Base-by-base conservation (phyloP, 1,140 invertebrate genomes). In the Camponotus floridanus region DNA sequence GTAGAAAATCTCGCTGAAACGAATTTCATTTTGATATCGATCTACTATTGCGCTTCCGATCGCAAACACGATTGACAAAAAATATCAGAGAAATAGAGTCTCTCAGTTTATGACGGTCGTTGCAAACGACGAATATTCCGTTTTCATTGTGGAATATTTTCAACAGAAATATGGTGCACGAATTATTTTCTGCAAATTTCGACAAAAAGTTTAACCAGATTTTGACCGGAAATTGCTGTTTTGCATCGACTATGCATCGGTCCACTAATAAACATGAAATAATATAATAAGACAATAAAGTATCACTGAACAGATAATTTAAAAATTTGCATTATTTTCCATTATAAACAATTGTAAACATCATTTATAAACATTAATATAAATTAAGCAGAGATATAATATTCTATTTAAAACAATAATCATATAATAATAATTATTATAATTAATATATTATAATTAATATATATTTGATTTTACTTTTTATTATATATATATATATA, bases 111-210 rank as follows among this genome's bases (percentile, higher is more conserved):
- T 61, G 55, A 83, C 55, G 68, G 68, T 61, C 7, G 67, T 73
- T 45, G 39, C 68, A 73, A 83, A 80, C 78, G 45, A 80, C 78
- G 45, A 83, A 83, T 73, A 74, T 61, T 31, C 45, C 51, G 64
- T 70, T 80, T 80, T 68, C 45, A 68, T 68, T 70, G 78, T 70
- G 78, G 21, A 57, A 57, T 80, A 80, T 81, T 83, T 83, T 83
- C 68, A 45, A 6, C 39, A 13, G 57, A 42, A 45, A 61, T 45
- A 45, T 74, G 55, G 36, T 31, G 26, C 15, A 31, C 31, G 26
- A 73, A 61, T 48, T 61, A 61, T 73, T 61, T 61, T 21, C 18
- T 18, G 11, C 13, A 6, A 73, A 61, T 70, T 70, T 80, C 15
- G 48, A 26, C 45, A 31, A 26, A 79, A 67, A 39, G 48, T 39